A percentile compares a stretch with the other conserved stretches of the same genome.
These are phyloP conservation scores for Plumapathes pennacea DNA, from an alignment of 92 coral and sea anemone species.

Conservation along the genomic window DNA sequence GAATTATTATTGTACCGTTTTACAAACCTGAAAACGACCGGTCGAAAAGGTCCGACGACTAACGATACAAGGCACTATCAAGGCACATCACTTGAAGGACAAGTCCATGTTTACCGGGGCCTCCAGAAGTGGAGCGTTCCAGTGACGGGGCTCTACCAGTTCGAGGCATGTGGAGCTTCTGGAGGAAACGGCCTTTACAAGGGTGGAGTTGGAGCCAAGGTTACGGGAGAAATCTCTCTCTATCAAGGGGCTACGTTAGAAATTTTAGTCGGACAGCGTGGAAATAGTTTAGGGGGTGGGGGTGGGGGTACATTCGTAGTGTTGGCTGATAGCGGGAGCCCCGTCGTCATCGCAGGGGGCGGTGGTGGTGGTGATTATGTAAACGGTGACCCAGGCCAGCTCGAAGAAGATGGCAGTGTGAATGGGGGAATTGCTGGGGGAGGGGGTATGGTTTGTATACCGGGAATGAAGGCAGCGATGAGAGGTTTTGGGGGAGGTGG, in stretches of 20 bases:
- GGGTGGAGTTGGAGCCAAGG: conserved; percentile 24
- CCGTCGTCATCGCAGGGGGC: conserved; percentile 31
- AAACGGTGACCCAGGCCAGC: conserved; percentile 31
- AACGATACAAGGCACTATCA: conserved; percentile 10
- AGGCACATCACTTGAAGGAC: conserved; percentile 24
- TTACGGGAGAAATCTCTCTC: conserved; percentile 6
- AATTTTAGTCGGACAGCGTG: conserved; percentile 25
- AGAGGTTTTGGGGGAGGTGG: conserved; percentile 28
- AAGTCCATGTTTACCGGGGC: conserved; percentile 10
- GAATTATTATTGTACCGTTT: no score
- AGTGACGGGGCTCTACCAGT: conserved; percentile 6
- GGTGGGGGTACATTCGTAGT: conserved; percentile 33
- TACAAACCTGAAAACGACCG: conserved; percentile 11
- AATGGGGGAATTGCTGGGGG: conserved; percentile 3
- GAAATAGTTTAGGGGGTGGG: conserved; percentile 16
- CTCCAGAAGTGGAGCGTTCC: conserved; percentile 26
- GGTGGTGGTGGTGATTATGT: conserved; percentile 23
- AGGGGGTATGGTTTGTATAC: conserved; percentile 24
- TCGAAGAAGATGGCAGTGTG: conserved; percentile 7
- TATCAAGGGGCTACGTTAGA: conserved; percentile 11
- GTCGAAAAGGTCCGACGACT: conserved; percentile 9
- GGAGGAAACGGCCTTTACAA: neutral
- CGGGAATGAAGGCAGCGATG: neutral
- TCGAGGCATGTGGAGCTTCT: conserved; percentile 23
- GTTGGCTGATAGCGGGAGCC: conserved; percentile 8